Base-by-base conservation (phyloP, 2,888 invertebrate species). In the Geotrupes spiniger region DNA sequence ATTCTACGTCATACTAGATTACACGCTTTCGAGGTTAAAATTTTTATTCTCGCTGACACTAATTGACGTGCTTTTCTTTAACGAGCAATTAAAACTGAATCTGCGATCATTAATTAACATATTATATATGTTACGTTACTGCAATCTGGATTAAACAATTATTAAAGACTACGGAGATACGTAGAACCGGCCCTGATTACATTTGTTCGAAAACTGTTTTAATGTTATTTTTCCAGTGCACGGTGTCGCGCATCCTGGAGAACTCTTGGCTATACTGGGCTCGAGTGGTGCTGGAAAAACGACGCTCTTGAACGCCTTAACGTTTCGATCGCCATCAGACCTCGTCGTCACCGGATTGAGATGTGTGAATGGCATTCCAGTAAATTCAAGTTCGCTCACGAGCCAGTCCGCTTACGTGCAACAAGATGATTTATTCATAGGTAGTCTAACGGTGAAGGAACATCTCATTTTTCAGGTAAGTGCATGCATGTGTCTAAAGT, bases 261-360 rank as follows among this genome's bases (percentile, higher is more conserved):
- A 93, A 67, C 73, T 93, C 17, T 74, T 93, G 36, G 92, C 92
- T 1, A 86, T 93, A 37, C 84, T 94, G 83, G 93, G 93, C 0
- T 87, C 90, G 0, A 90, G 89, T 17, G 96, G 96, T 0, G 92
- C 95, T 0, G 96, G 96, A 1, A 97, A 97, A 76, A 95, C 96
- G 0, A 96, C 95, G 0, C 80, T 97, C 2, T 76, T 97, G 47
- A 96, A 97, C 72, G 84, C 92, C 0, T 71, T 97, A 53, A 93
- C 92, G 4, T 89, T 88, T 70, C 81, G 91, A 15, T 85, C 87
- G n/a, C 77, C 83, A 0, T 76, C 80, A 17, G 84, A 84, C 2
- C 79, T 90, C 1, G 79, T 82, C 11, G 79, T 87, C 33, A 76
- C 76, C 9, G 82, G 82, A 8, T 65, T 72, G 15, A 69, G 80